Evolutionary conservation across 2,113 vertebrate species (phyloP), one percentile per base, ranked within the genome.

Genomic region (Bufo gargarizans): DNA sequence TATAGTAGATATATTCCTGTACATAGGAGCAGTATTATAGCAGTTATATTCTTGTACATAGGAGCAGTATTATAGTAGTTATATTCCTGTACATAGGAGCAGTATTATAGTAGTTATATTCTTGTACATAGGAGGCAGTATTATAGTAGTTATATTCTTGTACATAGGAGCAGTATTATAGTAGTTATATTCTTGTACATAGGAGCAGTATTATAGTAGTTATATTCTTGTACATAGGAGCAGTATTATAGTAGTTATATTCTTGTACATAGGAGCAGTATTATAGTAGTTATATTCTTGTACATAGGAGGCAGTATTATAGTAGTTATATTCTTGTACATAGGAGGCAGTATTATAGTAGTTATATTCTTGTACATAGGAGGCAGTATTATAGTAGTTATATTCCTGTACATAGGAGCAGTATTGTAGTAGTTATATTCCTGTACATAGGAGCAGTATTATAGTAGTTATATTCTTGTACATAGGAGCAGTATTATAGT

Each of bases 351-450:
- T 69, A 69, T 69, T 22, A 33, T 69, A 69, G 20, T 69, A 69
- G 65, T 69, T 69, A 69, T 69, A 69, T 69, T 69, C 65, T 69
- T 69, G 65, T 69, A 69, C 7, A 69, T 69, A 69, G 65, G 65
- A 3, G 20, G n/a, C 65, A 69, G n/a, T 69, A 69, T 69, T 69
- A 69, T 22, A 69, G 20, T 69, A 69, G 65, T 22, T 69, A 69
- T 69, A 69, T 69, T 69, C 65, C 3, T 69, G 20, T 69, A 69
- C 7, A 69, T 69, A 22, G 65, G 65, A 7, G 9, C 20, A 69
- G 65, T 69, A 69, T 69, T 69, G 22, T 69, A 69, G 65, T 69
- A 69, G 65, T 69, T 69, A 69, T 69, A 69, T 69, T 69, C 65
- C 10, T 69, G 65, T 69, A 69, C 7, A 69, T 69, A 69, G 65